Evolutionary conservation across 92 coral and sea anemone genomes (phyloP), one percentile per base, ranked within the genome.

Genomic region (Palythoa grandis): DNA sequence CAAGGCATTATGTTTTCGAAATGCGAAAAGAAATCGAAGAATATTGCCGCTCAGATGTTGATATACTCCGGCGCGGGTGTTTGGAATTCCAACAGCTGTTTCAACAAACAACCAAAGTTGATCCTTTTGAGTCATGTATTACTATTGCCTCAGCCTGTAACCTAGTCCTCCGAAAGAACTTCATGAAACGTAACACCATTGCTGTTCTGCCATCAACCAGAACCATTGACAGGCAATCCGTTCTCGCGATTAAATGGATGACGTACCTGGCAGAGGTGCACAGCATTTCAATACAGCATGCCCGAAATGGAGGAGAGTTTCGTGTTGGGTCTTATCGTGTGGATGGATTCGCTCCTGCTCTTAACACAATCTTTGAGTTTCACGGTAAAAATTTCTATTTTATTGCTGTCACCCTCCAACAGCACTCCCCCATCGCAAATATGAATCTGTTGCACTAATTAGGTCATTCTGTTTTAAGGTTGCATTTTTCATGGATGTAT

Each of bases 41-140:
- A 22, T 93, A 89, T 58, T 93, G 92, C 74, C 87, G 89, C 10
- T 87, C 90, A 0, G 92, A 93, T 83, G 92, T 88, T 1, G 92
- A 92, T 43, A 86, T 89, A 54, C 74, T 88, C 4, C 66, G 86
- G 0, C 84, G 80, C 12, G 54, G 88, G 6, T 92, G 92, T 61
- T 17, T 86, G 39, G 82, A 91, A 48, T 90, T 90, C 72, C 76
- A 76, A 19, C 58, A 78, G 29, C 79, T 87, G 48, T 85, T 88
- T 47, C 17, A 53, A 23, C 72, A 82, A 0, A 39, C 24, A 14
- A 71, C 78, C 23, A 88, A 88, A 16, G 72, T 93, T 0, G 92
- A 88, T 61, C 90, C 91, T 5, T 71, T 71, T 22, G 23, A n/a
- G n/a, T 23, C 53, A 5, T 86, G 91, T 43, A 71, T 82, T 39